Base-by-base conservation (phyloP, 2,797 vertebrate species). In the Sebastes hubbsi region DNA sequence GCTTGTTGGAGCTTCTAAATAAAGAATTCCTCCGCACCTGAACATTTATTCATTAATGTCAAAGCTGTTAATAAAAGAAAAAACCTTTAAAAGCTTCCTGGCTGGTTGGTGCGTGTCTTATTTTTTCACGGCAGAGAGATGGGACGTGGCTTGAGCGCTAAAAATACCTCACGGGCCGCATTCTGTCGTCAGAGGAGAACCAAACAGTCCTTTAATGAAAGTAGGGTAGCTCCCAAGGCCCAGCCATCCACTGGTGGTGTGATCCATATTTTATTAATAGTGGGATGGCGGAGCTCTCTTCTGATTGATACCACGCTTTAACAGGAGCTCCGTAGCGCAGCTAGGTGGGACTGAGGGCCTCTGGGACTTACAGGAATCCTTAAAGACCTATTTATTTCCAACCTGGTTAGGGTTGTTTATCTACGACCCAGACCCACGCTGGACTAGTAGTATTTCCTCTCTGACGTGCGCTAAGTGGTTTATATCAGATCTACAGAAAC, bases 201-300 rank as follows among this genome's bases (percentile, higher is more conserved):
- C 86, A 88, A 89, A 86, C 84, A 89, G 87, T 92, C 90, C 93
- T 94, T 93, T 92, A 89, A 94, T 92, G 93, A 93, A 96, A 96
- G 93, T 96, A 94, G 95, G 95, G 85, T 95, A 95, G 92, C 87
- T 96, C 95, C 95, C 96, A 82, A 87, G 94, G 92, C 95, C 89
- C 92, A 71, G 91, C 80, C 90, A 85, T 89, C 90, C 94, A 87
- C 95, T 89, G 88, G 93, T 93, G 94, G 94, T 91, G 85, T 92
- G 94, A 94, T 96, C 95, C 93, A 95, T 95, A 95, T 96, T 95
- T 95, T 96, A 96, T 95, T 96, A 95, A 95, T 95, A 96, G 95
- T 82, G 27, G 72, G 84, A 85, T 62, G 82, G 88, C 2, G 75
- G 69, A 86, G 84, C 84, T 38, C 89, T 85, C 72, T 71, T 87